Evolutionary conservation across 2,113 vertebrate species (phyloP).

Genomic region (Theristicus caerulescens): DNA sequence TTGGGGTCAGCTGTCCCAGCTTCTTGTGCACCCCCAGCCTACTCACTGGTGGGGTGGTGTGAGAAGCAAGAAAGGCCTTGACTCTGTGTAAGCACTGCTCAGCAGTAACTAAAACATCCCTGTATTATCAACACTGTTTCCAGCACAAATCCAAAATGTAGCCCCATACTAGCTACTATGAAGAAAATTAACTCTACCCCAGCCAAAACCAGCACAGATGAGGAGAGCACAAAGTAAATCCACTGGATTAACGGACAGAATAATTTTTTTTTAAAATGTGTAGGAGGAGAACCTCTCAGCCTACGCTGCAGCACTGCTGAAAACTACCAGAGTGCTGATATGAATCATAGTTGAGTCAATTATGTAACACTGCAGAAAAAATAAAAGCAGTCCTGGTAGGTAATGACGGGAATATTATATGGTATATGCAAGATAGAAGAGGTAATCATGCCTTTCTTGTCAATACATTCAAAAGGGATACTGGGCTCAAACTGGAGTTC

Average conservation of each 20-base stretch:
- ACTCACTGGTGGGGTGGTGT: no score
- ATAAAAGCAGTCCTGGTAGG: not conserved
- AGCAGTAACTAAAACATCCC: no score
- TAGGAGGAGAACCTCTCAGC: not conserved
- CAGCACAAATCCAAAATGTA: no score
- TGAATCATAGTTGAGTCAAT: constrained; percentile 27
- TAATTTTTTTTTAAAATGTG: not conserved
- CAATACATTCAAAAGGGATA: not conserved
- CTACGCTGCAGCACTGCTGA: constrained; percentile 14
- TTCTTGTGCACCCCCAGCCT: no score
- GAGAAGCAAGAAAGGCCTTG: no score
- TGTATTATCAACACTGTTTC: no score
- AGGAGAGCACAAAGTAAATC: not conserved
- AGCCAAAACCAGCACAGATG: not conserved
- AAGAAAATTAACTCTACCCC: no score
- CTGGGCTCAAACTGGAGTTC: not conserved
- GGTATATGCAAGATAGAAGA: not conserved
- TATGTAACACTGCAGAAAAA: constrained; percentile 33
- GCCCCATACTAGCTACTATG: no score
- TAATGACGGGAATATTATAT: not conserved
- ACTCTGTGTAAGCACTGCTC: no score
- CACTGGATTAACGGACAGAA: not conserved
- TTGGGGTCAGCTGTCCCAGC: no score
- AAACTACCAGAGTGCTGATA: not conserved
- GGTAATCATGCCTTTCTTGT: not conserved